Conservation (phyloP, 2,888 invertebrate species). For the Ceraclea dissimilis region DNA sequence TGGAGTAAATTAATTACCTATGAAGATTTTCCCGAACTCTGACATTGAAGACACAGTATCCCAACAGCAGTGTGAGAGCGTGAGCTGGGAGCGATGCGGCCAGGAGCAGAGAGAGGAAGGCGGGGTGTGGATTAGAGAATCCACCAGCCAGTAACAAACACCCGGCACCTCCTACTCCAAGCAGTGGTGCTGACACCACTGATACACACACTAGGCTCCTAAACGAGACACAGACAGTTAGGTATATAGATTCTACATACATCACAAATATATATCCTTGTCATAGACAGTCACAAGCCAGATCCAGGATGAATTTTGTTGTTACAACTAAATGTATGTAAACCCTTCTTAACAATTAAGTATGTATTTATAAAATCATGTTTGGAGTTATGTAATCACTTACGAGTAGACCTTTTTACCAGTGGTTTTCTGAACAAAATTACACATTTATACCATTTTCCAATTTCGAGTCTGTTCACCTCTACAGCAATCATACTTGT, state of each 20-base stretch:
- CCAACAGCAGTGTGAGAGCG: conserved; percentile 75
- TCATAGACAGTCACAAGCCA: no score
- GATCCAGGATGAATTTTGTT: no score
- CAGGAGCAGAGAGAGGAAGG: conserved; percentile 65
- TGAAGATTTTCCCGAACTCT: conserved; percentile 70
- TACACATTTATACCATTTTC: no score
- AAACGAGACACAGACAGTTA: conserved; percentile 23
- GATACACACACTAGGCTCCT: conserved; percentile 82
- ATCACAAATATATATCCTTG: not conserved
- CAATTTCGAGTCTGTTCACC: no score
- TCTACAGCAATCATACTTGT: no score
- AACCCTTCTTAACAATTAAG: no score
- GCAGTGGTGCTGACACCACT: conserved; percentile 75
- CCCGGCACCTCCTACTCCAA: conserved; percentile 77
- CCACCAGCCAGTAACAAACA: conserved; percentile 49
- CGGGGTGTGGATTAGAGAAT: conserved; percentile 66
- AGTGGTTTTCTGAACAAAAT: no score
- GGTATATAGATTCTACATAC: not conserved
- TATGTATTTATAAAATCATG: no score
- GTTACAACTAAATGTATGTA: no score
- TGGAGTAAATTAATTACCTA: conserved; percentile 37
- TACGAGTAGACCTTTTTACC: no score
- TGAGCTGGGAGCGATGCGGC: conserved; percentile 71
- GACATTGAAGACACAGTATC: conserved; percentile 81
- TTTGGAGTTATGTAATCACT: no score